These are phyloP conservation scores for Onychomys torridus DNA, from an alignment of 2,797 vertebrate genomes.

Conservation along the genomic window DNA sequence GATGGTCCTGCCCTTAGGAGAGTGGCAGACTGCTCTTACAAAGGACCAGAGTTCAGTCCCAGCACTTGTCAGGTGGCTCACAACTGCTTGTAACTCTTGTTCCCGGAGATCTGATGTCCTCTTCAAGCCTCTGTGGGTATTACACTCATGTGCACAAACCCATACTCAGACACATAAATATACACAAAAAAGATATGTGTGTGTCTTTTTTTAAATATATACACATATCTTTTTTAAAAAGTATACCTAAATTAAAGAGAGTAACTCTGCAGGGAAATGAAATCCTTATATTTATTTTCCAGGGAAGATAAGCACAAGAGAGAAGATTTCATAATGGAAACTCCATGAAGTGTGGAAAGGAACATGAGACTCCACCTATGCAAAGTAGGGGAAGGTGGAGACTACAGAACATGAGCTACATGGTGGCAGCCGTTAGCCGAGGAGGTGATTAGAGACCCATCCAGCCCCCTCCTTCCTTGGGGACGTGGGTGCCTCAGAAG, in stretches of 20 bases:
- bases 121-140: neutral
- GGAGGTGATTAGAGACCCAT: neutral
- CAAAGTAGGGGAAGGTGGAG: neutral
- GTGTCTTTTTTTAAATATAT: too few relatives aligned
- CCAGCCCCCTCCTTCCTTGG: neutral
- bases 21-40: neutral
- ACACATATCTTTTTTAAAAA: neutral
- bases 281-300: constrained; percentile 6
- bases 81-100: neutral
- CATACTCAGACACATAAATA: neutral
- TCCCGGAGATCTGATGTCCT: neutral
- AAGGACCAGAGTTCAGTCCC: neutral
- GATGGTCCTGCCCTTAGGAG: neutral
- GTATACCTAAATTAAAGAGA: neutral
- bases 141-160: neutral
- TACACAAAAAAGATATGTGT: too few relatives aligned
- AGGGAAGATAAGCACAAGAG: constrained; percentile 28
- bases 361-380: neutral
- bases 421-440: neutral
- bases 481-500: neutral
- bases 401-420: neutral
- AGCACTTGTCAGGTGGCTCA: neutral
- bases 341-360: neutral
- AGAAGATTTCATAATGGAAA: neutral
- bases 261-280: neutral